These are phyloP conservation scores for Dolomedes plantarius DNA, from an alignment of 2,888 invertebrate species.

Conservation along the genomic window DNA sequence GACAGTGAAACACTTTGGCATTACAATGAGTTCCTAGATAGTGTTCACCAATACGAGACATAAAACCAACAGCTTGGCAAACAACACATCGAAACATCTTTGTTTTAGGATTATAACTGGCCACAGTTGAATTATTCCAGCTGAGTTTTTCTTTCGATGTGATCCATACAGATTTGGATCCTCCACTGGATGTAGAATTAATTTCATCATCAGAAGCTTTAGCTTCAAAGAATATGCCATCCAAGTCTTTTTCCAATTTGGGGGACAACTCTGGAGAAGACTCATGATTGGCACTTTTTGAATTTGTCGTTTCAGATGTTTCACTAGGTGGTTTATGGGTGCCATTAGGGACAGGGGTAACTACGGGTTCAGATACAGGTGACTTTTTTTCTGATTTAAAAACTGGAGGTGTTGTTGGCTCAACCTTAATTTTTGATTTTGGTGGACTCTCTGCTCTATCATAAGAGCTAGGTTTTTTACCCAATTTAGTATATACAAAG, in stretches of 20 bases:
- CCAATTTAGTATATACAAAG: slow-evolving; percentile 66
- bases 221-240: slow-evolving; percentile 45
- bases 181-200: slow-evolving; percentile 14
- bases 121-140: slow-evolving; percentile 88
- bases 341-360: slow-evolving; percentile 41
- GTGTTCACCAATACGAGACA: slow-evolving; percentile 85
- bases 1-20: slow-evolving; percentile 82
- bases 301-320: neutral
- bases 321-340: slow-evolving; percentile 44
- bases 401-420: neutral
- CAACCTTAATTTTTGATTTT: slow-evolving; percentile 52
- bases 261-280: slow-evolving; percentile 39
- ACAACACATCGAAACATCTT: slow-evolving; percentile 86
- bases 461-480: slow-evolving; percentile 44
- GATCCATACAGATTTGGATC: slow-evolving; percentile 79
- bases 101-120: slow-evolving; percentile 86
- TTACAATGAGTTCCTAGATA: slow-evolving; percentile 86
- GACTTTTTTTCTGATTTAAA: slow-evolving; percentile 32
- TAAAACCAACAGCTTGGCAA: slow-evolving; percentile 84
- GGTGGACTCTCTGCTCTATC: slow-evolving; percentile 39
- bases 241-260: slow-evolving; percentile 50
- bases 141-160: slow-evolving; percentile 84
- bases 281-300: slow-evolving; percentile 24
- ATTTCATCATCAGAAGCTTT: slow-evolving; percentile 39
- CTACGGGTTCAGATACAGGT: slow-evolving; percentile 22